Evolutionary conservation across 2,888 invertebrate genomes (phyloP).

Genomic region (Cryptophagus acutangulus): DNA sequence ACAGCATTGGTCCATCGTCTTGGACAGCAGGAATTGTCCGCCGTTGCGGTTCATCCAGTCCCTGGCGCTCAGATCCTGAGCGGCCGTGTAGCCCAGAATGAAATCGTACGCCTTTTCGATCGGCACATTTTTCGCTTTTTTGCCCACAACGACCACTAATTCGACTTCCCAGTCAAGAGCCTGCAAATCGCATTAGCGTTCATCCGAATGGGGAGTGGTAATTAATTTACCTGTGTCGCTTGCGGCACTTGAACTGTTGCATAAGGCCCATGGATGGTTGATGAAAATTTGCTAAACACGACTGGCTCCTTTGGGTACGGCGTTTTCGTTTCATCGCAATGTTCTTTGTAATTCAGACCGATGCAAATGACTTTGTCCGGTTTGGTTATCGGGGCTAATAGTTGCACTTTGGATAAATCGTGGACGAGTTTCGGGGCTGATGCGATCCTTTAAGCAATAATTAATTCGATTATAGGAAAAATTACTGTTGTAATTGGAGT

Average conservation of each 20-base stretch:
- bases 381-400: slow-evolving; percentile 66
- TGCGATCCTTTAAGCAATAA: slow-evolving; percentile 43
- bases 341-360: slow-evolving; percentile 78
- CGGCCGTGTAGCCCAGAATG: slow-evolving; percentile 76
- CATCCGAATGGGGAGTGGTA: neutral
- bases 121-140: slow-evolving; percentile 61
- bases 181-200: slow-evolving; percentile 45
- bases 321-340: slow-evolving; percentile 74
- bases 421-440: slow-evolving; percentile 48
- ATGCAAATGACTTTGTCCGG: slow-evolving; percentile 80
- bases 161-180: slow-evolving; percentile 84
- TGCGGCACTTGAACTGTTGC: slow-evolving; percentile 59
- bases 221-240: slow-evolving; percentile 52
- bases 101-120: slow-evolving; percentile 63
- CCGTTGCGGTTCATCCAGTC: slow-evolving; percentile 81
- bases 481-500: too few relatives aligned
- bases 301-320: slow-evolving; percentile 68
- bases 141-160: slow-evolving; percentile 74
- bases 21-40: slow-evolving; percentile 57
- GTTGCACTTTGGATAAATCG: slow-evolving; percentile 51
- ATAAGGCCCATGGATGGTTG: slow-evolving; percentile 65
- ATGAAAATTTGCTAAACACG: slow-evolving; percentile 79
- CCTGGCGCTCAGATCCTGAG: slow-evolving; percentile 78
- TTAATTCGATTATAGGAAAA: too few relatives aligned
- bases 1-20: slow-evolving; percentile 80